A percentile compares a stretch with the other conserved stretches of the same genome.
phyloP scores from a whole-genome alignment of 1,140 invertebrate genomes.

The Euura lappo region DNA sequence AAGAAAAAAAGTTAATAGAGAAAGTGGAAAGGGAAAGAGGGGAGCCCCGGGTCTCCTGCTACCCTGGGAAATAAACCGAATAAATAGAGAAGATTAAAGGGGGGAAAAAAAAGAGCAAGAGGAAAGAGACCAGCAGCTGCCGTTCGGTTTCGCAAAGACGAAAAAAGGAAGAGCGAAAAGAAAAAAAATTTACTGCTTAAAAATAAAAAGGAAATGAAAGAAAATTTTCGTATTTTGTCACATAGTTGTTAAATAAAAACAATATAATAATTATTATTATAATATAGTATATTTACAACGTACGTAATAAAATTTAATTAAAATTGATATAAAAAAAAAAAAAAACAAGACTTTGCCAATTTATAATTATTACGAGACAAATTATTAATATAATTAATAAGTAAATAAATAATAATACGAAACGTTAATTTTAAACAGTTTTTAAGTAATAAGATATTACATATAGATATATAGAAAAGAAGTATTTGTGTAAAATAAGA shows the following conservation, averaged over 20 bases:
- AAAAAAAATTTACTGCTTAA: no score
- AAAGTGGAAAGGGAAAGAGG: background rate
- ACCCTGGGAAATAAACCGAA: constrained; percentile 5
- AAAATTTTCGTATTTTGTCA: no score
- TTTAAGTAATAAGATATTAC: constrained; percentile 33
- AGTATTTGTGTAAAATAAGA: constrained; percentile 29
- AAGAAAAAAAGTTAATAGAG: background rate
- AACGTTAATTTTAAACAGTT: constrained; percentile 12
- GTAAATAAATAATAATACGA: constrained; percentile 15
- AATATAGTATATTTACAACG: background rate
- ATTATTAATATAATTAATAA: background rate
- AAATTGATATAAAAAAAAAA: no score
- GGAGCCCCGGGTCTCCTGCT: constrained; percentile 6
- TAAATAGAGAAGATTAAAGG: constrained; percentile 9
- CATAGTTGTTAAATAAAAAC: no score
- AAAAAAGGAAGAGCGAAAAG: no score
- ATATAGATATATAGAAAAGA: constrained; percentile 27
- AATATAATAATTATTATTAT: background rate
- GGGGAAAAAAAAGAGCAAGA: background rate
- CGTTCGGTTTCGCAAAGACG: no score
- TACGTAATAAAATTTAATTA: constrained; percentile 2
- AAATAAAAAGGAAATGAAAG: no score
- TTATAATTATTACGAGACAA: background rate
- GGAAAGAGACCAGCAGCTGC: no score
- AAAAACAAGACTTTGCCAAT: constrained; percentile 10